Evolutionary conservation across 2,113 vertebrate species (phyloP).

Genomic region (Esox niger): DNA sequence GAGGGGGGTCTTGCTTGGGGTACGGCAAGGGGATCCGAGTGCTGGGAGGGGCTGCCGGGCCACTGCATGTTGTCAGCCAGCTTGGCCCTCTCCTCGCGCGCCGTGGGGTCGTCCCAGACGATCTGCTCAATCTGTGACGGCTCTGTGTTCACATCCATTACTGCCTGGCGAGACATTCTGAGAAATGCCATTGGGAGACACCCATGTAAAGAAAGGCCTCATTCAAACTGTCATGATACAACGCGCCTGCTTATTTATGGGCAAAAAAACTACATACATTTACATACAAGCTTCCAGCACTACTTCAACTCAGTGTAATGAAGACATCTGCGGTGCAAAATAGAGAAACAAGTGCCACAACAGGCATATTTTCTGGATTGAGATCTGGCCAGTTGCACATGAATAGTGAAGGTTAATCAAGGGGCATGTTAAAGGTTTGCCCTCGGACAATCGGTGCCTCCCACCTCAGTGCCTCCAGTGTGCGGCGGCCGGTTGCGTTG

Average conservation of each 20-base stretch:
- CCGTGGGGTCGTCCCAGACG: slow-evolving; percentile 96
- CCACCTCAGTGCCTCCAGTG: slow-evolving; percentile 90
- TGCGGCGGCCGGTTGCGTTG: slow-evolving; percentile 75
- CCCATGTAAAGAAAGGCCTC: neutral
- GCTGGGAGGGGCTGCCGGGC: slow-evolving; percentile 88
- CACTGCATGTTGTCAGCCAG: slow-evolving; percentile 93
- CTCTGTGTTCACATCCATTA: slow-evolving; percentile 86
- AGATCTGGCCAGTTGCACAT: too few species aligned
- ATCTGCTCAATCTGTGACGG: slow-evolving; percentile 97
- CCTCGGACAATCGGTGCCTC: neutral
- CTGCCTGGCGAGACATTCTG: slow-evolving; percentile 81
- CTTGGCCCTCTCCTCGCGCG: slow-evolving; percentile 90
- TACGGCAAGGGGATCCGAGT: slow-evolving; percentile 70
- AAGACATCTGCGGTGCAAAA: neutral
- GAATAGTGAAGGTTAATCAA: too few species aligned
- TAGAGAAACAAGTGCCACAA: neutral
- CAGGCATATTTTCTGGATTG: too few species aligned
- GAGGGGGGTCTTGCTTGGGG: slow-evolving; percentile 47
- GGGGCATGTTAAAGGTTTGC: too few species aligned
- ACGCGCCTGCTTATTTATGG: too few species aligned
- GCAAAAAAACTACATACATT: too few species aligned
- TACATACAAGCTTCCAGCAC: too few species aligned
- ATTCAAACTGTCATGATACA: too few species aligned
- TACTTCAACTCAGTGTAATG: neutral
- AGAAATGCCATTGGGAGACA: neutral